A percentile compares a stretch with the other conserved stretches of the same genome.
Conservation (phyloP, 2,797 vertebrate genomes). For the Gadopsis marmoratus region DNA sequence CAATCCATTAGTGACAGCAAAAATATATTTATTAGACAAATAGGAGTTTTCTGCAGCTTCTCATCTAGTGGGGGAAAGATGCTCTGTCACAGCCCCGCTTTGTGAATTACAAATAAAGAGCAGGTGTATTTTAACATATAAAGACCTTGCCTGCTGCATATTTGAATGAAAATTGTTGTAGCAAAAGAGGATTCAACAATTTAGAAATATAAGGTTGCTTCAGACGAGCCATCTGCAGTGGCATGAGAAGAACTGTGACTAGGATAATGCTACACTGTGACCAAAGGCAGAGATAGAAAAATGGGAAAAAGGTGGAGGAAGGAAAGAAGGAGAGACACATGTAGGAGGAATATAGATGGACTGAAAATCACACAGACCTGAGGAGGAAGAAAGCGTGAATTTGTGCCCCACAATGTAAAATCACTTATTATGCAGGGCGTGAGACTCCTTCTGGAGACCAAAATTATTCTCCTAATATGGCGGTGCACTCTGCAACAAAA, state of each 20-base stretch:
- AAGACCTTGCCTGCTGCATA: not conserved
- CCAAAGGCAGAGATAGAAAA: not conserved
- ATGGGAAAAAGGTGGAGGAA: slow-evolving; percentile 13
- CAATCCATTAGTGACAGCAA: slow-evolving; percentile 16
- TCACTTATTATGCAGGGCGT: slow-evolving; percentile 7
- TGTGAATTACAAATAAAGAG: not conserved
- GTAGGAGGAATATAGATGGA: not conserved
- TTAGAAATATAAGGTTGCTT: not conserved
- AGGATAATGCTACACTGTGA: slow-evolving; percentile 16
- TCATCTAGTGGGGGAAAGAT: not conserved
- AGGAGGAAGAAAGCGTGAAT: slow-evolving; percentile 22
- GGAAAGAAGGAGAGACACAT: not conserved
- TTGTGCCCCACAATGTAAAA: slow-evolving; percentile 13
- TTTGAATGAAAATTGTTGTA: not conserved
- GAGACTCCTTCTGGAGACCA: slow-evolving; percentile 22
- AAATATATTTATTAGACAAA: not conserved
- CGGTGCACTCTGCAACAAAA: slow-evolving; percentile 15
- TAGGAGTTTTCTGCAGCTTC: not conserved
- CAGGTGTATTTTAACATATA: not conserved
- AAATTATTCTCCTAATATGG: slow-evolving; percentile 55
- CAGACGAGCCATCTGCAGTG: slow-evolving; percentile 7
- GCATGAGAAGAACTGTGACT: not conserved
- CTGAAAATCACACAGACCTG: not conserved
- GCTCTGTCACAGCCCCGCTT: not conserved
- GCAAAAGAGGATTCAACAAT: not conserved